Base-by-base conservation (phyloP, 2,888 invertebrate genomes). In the Drosophila kanekoi region DNA sequence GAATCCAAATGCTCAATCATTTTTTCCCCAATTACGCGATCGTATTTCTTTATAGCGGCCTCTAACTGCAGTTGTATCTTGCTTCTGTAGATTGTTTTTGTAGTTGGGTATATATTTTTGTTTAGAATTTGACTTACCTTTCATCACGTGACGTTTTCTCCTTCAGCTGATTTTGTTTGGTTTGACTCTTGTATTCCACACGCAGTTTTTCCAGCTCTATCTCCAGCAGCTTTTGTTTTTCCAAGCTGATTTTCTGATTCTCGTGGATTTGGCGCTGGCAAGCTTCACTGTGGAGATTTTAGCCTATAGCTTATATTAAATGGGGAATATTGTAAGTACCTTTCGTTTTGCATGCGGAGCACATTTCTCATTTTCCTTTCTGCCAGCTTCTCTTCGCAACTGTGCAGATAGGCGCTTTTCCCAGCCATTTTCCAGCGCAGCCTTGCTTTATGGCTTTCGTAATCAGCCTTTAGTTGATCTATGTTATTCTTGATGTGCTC, bases 41-140 rank as follows among this genome's bases (percentile, higher is more conserved):
- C 92, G 57, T 90, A 92, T 73, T 90, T 92, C 20, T 83, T 89
- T 1, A 92, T 70, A 9, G 89, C 66, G 3, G 76, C 70, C 54
- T 90, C 79, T 0, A 92, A 71, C 56, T 91, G 90, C 3, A 90
- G 20, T 3, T 90, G 65, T 0, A 91, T 67, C 53, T 90, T 91
- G 58, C 86, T 90, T 78, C 92, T 92, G 53, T n/a, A n/a, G n/a
- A n/a, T n/a, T n/a, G n/a, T n/a, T n/a, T n/a, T n/a, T n/a, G 63
- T 62, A 16, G 18, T 18, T 4, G 13, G n/a, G 2, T 2, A 13
- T 18, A 14, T 52, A 28, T 52, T 9, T 16, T 9, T 16, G 18
- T 6, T n/a, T 0, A 13, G 8, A 20, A 11, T n/a, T 23, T 37
- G 18, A 10, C 1, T 71, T 73, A 92, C 92, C 92, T 92, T 71